A percentile compares a stretch with the other conserved stretches of the same genome.
Conservation (phyloP, 2,888 invertebrate species). For the Drosophila gaucha region DNA sequence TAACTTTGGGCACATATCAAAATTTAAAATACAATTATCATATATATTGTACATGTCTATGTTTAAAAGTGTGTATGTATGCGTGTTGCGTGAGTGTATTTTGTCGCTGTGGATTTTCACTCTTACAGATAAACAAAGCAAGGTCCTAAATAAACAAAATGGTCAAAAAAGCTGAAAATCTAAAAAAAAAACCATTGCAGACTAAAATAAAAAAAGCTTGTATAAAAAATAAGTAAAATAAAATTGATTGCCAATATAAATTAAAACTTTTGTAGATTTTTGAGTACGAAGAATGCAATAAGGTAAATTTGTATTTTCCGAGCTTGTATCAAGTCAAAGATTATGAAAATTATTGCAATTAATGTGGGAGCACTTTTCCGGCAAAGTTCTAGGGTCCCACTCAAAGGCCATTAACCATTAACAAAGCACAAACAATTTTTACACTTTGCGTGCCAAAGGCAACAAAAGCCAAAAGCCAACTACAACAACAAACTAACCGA, state of each 20-base stretch:
- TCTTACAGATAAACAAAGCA: slow-evolving; percentile 61
- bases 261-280: background rate
- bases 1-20: slow-evolving; percentile 36
- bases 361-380: slow-evolving; percentile 51
- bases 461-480: slow-evolving; percentile 40
- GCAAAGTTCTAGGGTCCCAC: slow-evolving; percentile 19
- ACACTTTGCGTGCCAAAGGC: slow-evolving; percentile 60
- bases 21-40: slow-evolving; percentile 59
- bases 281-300: too few relatives aligned
- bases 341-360: slow-evolving; percentile 73
- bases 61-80: slow-evolving; percentile 12
- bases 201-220: slow-evolving; percentile 61
- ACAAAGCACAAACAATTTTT: slow-evolving; percentile 68
- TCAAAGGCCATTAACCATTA: slow-evolving; percentile 76
- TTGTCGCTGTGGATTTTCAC: slow-evolving; percentile 54
- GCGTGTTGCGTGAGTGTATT: slow-evolving; percentile 12
- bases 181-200: slow-evolving; percentile 1
- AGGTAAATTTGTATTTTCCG: too few relatives aligned
- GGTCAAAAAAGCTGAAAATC: slow-evolving; percentile 14
- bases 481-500: slow-evolving; percentile 46
- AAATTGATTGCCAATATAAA: background rate
- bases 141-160: slow-evolving; percentile 81
- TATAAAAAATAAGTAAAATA: slow-evolving; percentile 81
- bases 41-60: slow-evolving; percentile 24
- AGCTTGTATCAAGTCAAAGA: slow-evolving; percentile 13